These are phyloP conservation scores for Coptodon rendalli DNA, from an alignment of 2,113 vertebrate species.

Conservation along the genomic window DNA sequence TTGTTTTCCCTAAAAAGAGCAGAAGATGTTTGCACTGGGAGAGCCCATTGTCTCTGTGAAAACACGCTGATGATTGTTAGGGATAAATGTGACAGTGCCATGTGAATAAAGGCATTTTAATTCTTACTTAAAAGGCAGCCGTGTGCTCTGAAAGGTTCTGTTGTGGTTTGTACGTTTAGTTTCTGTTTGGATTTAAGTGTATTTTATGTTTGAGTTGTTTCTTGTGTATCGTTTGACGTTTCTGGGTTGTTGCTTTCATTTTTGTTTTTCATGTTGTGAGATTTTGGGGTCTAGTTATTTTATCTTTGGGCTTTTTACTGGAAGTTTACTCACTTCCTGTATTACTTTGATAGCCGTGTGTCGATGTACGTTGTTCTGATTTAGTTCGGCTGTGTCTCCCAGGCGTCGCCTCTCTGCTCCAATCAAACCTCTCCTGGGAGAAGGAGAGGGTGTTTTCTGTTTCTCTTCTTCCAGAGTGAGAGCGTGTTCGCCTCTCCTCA, in stretches of 20 bases:
- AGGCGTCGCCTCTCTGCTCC: neutral
- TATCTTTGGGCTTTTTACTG: neutral
- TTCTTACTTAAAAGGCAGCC: neutral
- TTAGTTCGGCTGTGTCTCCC: neutral
- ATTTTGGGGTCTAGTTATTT: neutral
- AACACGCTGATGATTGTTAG: neutral
- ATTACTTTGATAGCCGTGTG: neutral
- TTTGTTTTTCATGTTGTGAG: neutral
- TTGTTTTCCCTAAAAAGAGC: neutral
- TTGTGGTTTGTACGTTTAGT: neutral
- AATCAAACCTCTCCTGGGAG: neutral
- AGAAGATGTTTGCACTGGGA: neutral
- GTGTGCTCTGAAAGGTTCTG: rapidly evolving
- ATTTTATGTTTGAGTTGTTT: neutral
- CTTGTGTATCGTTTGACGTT: neutral
- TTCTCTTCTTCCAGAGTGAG: no score
- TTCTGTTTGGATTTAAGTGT: rapidly evolving
- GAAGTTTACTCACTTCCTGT: neutral
- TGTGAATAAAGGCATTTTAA: neutral
- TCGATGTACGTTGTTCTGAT: neutral
- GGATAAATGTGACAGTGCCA: neutral
- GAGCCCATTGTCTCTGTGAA: neutral
- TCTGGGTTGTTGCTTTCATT: neutral
- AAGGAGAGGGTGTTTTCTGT: neutral
- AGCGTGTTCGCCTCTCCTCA: neutral